Percentiles rank a stretch among this genome's conserved stretches.
Conservation (phyloP, 2,888 invertebrate genomes). For the Nasonia oneida region DNA sequence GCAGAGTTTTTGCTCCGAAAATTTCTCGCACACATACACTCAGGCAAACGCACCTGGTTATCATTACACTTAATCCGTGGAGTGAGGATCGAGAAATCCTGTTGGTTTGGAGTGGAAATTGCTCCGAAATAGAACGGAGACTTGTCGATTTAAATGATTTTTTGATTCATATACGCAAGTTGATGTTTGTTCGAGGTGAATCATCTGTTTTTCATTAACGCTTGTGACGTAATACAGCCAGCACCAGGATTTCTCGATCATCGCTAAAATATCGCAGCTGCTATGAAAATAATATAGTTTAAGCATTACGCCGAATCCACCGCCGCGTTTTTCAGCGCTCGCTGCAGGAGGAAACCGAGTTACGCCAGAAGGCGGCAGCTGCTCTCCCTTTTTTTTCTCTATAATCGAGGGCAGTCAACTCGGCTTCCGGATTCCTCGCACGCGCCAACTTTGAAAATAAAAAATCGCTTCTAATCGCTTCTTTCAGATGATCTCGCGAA, state of each 20-base stretch:
- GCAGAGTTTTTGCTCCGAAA: constrained; percentile 37
- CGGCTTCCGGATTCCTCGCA: background rate
- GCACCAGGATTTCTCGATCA: background rate
- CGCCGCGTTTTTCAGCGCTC: background rate
- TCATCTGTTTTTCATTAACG: no score
- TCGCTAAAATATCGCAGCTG: background rate
- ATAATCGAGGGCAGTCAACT: constrained; percentile 36
- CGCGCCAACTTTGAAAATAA: background rate
- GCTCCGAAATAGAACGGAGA: background rate
- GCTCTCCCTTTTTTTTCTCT: constrained; percentile 31
- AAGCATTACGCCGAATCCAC: background rate
- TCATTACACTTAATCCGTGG: background rate
- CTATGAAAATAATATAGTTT: background rate
- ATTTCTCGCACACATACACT: background rate
- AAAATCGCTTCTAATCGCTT: background rate
- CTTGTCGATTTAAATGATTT: background rate
- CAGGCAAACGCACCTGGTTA: background rate
- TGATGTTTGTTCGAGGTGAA: background rate
- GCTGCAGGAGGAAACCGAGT: background rate
- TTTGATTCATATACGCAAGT: background rate
- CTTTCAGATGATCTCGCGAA: background rate
- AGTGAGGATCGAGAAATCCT: background rate
- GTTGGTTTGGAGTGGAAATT: background rate
- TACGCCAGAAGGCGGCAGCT: background rate
- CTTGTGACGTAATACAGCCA: no score